Evolutionary conservation across 2,797 vertebrate species (phyloP), one percentile per base, ranked within the genome.

Genomic region (Sparus aurata): DNA sequence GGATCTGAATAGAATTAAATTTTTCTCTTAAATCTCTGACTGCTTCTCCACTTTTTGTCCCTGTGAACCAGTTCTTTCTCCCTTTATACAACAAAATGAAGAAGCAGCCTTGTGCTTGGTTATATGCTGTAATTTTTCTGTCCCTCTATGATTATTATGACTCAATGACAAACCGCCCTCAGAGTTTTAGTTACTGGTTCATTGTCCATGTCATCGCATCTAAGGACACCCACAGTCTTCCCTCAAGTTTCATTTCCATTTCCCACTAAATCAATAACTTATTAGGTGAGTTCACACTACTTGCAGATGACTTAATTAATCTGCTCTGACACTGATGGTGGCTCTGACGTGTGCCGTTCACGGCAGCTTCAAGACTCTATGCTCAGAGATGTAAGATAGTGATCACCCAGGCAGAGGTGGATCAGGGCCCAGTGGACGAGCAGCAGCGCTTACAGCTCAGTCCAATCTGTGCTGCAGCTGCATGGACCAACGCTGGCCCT

Each of bases 381-480:
- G 63, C 47, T 82, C 47, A 67, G 72, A 88, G 79, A 87, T 65
- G 27, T 69, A n/a, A 82, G 25, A 69, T 38, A 84, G 82, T 72
- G 80, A 81, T 89, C 85, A 78, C 71, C 61, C 72, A 83, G 64
- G 79, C 80, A 69, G 87, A 83, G 68, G 75, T 76, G 79, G 78
- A 77, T 25, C 30, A 12, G 50, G 20, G 74, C 80, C 67, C 72
- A 8, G 59, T 63, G 62, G 82, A 85, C 30, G 20, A 60, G 63
- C 1, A 45, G 77, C 83, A 86, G 86, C 78, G 73, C 80, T 88
- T 79, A 55, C 75, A 83, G 68, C 83, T 73, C 13, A 50, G 34
- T 79, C 69, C 65, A 25, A 69, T 87, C 73, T 84, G 69, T 41
- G 71, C 82, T 75, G 74, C 92, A 93, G 94, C 92, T 93, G 93